Conservation (phyloP, 2,113 vertebrate genomes). For the Phrynosoma blainvillii region DNA sequence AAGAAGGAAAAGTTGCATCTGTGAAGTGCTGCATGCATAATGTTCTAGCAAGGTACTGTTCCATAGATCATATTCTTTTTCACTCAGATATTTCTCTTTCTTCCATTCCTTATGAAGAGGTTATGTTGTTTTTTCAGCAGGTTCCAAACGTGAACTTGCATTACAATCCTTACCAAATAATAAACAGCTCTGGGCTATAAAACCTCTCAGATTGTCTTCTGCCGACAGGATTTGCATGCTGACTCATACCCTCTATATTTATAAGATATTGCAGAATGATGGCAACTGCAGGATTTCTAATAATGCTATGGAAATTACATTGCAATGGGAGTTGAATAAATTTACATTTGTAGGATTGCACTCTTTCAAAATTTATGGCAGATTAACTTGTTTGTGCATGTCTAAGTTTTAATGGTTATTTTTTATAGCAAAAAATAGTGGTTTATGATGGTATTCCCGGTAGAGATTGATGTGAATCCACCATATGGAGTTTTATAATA, state of each 20-base stretch:
- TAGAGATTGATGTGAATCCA: constrained; percentile 78
- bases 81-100: constrained; percentile 14
- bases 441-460: constrained; percentile 82
- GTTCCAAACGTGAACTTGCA: constrained; percentile 78
- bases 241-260: constrained; percentile 82
- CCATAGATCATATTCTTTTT: constrained; percentile 47
- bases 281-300: constrained; percentile 78
- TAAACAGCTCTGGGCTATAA: constrained; percentile 82
- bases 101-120: constrained; percentile 61
- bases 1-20: constrained; percentile 1
- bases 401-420: constrained; percentile 80
- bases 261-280: constrained; percentile 76
- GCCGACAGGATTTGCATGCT: constrained; percentile 82
- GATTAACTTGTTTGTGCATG: constrained; percentile 86
- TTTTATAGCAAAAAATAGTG: constrained; percentile 84
- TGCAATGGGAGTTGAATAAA: constrained; percentile 79
- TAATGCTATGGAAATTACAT: constrained; percentile 82
- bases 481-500: constrained; percentile 79
- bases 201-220: constrained; percentile 78
- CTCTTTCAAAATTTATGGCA: constrained; percentile 83
- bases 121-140: constrained; percentile 76
- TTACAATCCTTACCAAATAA: constrained; percentile 80
- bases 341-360: constrained; percentile 82
- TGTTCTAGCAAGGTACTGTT: constrained; percentile 42
- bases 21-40: constrained; percentile 49